Evolutionary conservation across 1,140 invertebrate species (phyloP).

Genomic region (Lepidurus apus): DNA sequence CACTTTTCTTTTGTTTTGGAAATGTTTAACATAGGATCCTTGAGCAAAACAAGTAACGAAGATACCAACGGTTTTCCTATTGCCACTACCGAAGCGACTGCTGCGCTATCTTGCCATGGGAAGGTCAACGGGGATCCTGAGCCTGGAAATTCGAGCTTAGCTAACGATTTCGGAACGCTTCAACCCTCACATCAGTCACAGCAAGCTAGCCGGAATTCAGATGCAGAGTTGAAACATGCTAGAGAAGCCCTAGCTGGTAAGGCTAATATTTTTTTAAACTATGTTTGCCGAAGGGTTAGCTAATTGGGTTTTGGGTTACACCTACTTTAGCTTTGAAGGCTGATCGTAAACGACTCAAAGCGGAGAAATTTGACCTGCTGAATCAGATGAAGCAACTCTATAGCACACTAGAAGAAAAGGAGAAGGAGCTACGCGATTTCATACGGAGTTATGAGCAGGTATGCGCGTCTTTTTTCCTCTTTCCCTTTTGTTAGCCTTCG

Average conservation of each 20-base stretch:
- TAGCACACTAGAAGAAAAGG: constrained; percentile 86
- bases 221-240: constrained; percentile 49
- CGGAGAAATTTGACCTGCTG: constrained; percentile 87
- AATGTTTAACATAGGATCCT: not conserved
- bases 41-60: not conserved
- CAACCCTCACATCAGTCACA: not conserved
- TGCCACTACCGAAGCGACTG: not conserved
- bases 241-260: constrained; percentile 55
- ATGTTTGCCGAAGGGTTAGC: not conserved
- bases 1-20: constrained; percentile 9
- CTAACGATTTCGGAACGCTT: not conserved
- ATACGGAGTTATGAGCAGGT: constrained; percentile 91
- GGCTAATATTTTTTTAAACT: constrained; percentile 29
- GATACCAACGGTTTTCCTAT: not conserved
- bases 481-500: not conserved
- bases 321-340: constrained; percentile 61
- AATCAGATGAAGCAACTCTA: constrained; percentile 94
- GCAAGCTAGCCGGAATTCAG: constrained; percentile 39
- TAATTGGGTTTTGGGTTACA: constrained; percentile 16
- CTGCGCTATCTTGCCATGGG: not conserved
- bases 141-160: not conserved
- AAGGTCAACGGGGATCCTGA: constrained; percentile 1
- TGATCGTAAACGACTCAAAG: constrained; percentile 82
- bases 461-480: constrained; percentile 37
- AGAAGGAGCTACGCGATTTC: constrained; percentile 85